Evolutionary conservation across 2,113 vertebrate genomes (phyloP), one percentile per base, ranked within the genome.

Genomic region (Propithecus coquereli): DNA sequence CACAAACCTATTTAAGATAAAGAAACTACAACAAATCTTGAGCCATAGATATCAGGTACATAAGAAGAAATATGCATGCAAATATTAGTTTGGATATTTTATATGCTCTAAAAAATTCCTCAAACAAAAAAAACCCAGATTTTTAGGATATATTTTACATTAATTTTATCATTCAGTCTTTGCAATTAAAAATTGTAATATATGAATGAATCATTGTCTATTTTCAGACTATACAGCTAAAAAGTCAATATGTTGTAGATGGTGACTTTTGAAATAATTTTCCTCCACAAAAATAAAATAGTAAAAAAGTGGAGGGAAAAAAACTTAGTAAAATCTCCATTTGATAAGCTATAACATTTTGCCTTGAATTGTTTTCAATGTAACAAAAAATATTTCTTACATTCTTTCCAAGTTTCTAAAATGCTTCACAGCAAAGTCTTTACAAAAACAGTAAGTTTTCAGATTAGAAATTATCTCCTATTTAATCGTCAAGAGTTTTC

Each of bases 231-330:
- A 89, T 34, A 74, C 27, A 76, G 25, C 52, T 81, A 50, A 93
- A 70, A 96, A 76, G 13, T 86, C 74, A 76, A n/a, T 79, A 70
- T 20, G 20, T 59, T 92, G 12, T 74, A 84, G 16, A 82, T 87
- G 30, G 25, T 54, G 52, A 91, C 61, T 90, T 94, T 84, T 68
- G 23, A 96, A 96, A 96, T 94, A 91, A 96, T 66, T 91, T 94
- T 93, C 52, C 32, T 79, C 76, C 3, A 30, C 65, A 87, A 83
- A 97, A 85, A 45, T 81, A 80, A 91, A 92, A 84, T 17, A 50
- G 12, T 43, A 68, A 88, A 88, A 86, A 52, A 57, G 8, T 76
- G 4, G 54, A 30, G 20, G 27, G 37, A 4, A 52, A 50, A 50
- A 18, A 8, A 81, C 43, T 45, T 34, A 59, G n/a, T 79, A 63